Evolutionary conservation across 2,797 vertebrate genomes (phyloP).

Genomic region (Carapus acus): DNA sequence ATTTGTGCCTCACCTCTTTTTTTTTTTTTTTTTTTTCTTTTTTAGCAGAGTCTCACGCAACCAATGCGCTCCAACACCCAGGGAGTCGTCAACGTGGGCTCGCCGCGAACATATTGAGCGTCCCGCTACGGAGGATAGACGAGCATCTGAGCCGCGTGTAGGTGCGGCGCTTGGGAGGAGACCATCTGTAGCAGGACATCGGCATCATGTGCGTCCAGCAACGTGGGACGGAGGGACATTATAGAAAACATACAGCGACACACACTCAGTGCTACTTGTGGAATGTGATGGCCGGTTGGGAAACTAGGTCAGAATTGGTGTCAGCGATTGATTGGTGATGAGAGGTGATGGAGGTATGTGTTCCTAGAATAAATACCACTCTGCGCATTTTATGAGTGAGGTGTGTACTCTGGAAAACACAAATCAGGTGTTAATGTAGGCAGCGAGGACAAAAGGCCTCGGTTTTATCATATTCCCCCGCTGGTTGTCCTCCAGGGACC

Average conservation of each 20-base stretch:
- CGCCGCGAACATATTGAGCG: slow-evolving; percentile 29
- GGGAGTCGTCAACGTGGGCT: slow-evolving; percentile 29
- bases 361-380: too few relatives aligned
- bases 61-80: slow-evolving; percentile 14
- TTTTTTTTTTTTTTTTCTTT: slow-evolving; percentile 11
- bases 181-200: slow-evolving; percentile 55
- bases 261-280: slow-evolving; percentile 33
- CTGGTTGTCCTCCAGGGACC: slow-evolving; percentile 47
- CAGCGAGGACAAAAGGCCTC: slow-evolving; percentile 28
- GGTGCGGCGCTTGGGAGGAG: slow-evolving; percentile 23
- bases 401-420: not conserved
- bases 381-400: too few relatives aligned
- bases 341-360: too few relatives aligned
- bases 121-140: slow-evolving; percentile 47
- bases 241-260: slow-evolving; percentile 34
- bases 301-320: too few relatives aligned
- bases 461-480: slow-evolving; percentile 51
- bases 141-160: slow-evolving; percentile 57
- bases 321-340: too few relatives aligned
- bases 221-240: slow-evolving; percentile 38
- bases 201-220: slow-evolving; percentile 38
- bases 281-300: too few relatives aligned
- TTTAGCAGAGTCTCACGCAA: slow-evolving; percentile 21
- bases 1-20: slow-evolving; percentile 38
- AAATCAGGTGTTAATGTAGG: too few relatives aligned